Evolutionary conservation across 2,113 vertebrate species (phyloP).

Genomic region (Nestor notabilis): DNA sequence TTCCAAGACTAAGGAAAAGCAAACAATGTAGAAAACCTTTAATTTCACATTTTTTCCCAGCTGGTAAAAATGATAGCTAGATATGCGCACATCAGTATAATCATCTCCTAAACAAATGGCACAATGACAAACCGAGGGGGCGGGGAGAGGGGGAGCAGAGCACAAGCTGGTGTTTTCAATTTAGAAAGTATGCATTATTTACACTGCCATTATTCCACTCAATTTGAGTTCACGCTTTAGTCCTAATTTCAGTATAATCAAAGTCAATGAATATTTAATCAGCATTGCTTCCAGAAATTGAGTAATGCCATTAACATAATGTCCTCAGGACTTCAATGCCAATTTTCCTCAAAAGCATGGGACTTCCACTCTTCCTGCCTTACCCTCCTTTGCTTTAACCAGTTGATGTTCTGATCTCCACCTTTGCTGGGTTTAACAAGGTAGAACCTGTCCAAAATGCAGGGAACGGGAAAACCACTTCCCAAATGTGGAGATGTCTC

Average conservation of each 20-base stretch:
- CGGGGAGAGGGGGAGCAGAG: conserved; percentile 59
- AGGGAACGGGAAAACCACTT: neutral
- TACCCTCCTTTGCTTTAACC: conserved; percentile 36
- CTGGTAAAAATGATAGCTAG: conserved; percentile 71
- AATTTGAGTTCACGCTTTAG: conserved; percentile 86
- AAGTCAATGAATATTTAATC: conserved; percentile 94
- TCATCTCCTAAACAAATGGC: conserved; percentile 85
- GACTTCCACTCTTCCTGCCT: conserved; percentile 61
- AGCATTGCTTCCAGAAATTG: conserved; percentile 86
- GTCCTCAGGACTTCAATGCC: conserved; percentile 80
- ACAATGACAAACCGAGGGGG: conserved; percentile 71
- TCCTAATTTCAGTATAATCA: conserved; percentile 92
- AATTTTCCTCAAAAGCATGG: conserved; percentile 78
- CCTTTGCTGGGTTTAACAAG: neutral
- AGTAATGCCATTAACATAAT: conserved; percentile 92
- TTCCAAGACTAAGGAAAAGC: conserved; percentile 71
- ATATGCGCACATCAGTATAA: conserved; percentile 70
- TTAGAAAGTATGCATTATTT: conserved; percentile 91
- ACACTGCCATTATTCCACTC: conserved; percentile 88
- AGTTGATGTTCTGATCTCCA: neutral
- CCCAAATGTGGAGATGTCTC: neutral
- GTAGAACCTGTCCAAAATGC: neutral
- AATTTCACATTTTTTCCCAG: conserved; percentile 61
- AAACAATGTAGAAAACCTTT: conserved; percentile 72
- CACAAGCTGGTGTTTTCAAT: conserved; percentile 87